Evolutionary conservation across 2,888 invertebrate genomes (phyloP).

Genomic region (Tipula lateralis): DNA sequence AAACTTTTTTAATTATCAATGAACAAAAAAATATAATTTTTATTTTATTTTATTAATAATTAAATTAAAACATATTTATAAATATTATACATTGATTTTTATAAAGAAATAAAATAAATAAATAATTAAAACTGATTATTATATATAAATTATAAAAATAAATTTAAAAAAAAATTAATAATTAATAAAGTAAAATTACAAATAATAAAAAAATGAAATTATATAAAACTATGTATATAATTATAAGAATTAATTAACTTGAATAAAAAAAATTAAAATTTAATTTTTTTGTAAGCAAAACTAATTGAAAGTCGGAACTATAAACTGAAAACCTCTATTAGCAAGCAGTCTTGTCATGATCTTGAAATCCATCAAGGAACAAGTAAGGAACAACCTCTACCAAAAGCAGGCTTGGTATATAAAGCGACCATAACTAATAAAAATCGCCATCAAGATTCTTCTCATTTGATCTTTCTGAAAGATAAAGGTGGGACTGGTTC

Average conservation of each 20-base stretch:
- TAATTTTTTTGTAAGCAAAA: not conserved
- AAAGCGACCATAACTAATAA: too few relatives aligned
- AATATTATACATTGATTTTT: not conserved
- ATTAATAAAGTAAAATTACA: not conserved
- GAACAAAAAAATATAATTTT: not conserved
- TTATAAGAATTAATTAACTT: slow-evolving; percentile 11
- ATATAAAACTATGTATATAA: slow-evolving; percentile 11
- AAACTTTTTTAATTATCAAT: not conserved
- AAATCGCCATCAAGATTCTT: too few relatives aligned
- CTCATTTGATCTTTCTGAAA: too few relatives aligned
- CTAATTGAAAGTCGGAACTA: too few relatives aligned
- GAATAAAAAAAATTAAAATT: slow-evolving; percentile 1
- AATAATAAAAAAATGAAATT: not conserved
- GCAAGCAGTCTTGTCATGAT: too few relatives aligned
- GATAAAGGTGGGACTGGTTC: too few relatives aligned
- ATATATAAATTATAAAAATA: not conserved
- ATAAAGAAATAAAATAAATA: not conserved
- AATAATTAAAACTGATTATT: not conserved
- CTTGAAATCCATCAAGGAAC: too few relatives aligned
- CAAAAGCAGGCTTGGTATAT: too few relatives aligned
- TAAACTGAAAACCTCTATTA: too few relatives aligned
- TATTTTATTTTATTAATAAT: not conserved
- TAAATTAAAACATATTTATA: not conserved
- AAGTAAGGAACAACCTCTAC: too few relatives aligned
- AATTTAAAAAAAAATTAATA: not conserved